A percentile compares a stretch with the other conserved stretches of the same genome.
Evolutionary conservation across 2,113 vertebrate genomes (phyloP).

Genomic region (Anser cygnoides): DNA sequence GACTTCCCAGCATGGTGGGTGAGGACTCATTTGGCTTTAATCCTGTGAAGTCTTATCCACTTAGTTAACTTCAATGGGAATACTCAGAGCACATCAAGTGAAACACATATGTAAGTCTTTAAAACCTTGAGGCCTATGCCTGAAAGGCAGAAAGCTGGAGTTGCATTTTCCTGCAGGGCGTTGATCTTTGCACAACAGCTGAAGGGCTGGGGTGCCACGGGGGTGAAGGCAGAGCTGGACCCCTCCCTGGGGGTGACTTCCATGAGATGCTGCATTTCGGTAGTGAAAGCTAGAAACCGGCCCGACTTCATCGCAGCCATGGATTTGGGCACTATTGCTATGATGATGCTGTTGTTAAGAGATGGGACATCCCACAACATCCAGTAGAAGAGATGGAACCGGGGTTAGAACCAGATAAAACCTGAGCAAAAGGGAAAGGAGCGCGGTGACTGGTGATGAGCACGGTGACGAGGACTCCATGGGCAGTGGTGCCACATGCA

Average conservation of each 20-base stretch:
- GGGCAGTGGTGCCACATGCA: too few species aligned
- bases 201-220: accelerated
- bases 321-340: too few species aligned
- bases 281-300: background rate
- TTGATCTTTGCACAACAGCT: background rate
- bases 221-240: background rate
- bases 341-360: too few species aligned
- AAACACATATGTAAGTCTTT: conserved; percentile 61
- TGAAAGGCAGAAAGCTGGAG: conserved; percentile 9
- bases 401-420: background rate
- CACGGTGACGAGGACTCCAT: too few species aligned
- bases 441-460: too few species aligned
- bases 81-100: conserved; percentile 15
- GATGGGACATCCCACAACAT: too few species aligned
- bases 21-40: conserved; percentile 58
- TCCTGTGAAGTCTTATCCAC: conserved; percentile 64
- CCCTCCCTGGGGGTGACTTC: background rate
- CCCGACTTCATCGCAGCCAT: too few species aligned
- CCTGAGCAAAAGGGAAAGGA: background rate
- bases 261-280: background rate
- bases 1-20: conserved; percentile 66
- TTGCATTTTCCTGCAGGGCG: background rate
- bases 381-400: background rate
- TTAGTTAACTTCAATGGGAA: conserved; percentile 56
- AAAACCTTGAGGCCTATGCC: conserved; percentile 27